Evolutionary conservation across 2,888 invertebrate genomes (phyloP).

Genomic region (Ypsolopha sequella): DNA sequence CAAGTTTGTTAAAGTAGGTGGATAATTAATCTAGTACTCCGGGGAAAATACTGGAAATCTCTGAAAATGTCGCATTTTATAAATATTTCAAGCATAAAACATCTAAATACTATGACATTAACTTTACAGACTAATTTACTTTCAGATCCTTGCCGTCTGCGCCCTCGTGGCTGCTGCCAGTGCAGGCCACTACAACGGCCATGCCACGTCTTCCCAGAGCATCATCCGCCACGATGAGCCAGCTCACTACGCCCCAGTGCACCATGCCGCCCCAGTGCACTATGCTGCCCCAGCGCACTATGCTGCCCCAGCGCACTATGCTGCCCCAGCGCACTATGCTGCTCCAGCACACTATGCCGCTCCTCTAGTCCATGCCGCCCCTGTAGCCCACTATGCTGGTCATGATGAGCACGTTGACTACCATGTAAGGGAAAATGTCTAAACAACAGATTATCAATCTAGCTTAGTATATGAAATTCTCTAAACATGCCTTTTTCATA

Average conservation of each 20-base stretch:
- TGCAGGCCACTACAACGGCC: slow-evolving; percentile 19
- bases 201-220: slow-evolving; percentile 49
- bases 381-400: slow-evolving; percentile 16
- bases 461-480: not conserved
- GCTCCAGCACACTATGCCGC: slow-evolving; percentile 17
- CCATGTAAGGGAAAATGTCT: slow-evolving; percentile 28
- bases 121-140: not conserved
- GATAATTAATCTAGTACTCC: too few species aligned
- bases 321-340: slow-evolving; percentile 15
- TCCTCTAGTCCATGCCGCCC: slow-evolving; percentile 20
- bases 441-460: too few species aligned
- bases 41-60: too few species aligned
- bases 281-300: slow-evolving; percentile 18
- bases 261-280: slow-evolving; percentile 12
- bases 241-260: slow-evolving; percentile 10
- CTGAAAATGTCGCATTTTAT: too few species aligned
- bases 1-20: too few species aligned
- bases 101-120: not conserved
- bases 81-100: not conserved
- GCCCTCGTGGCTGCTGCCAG: slow-evolving; percentile 47
- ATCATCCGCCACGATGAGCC: slow-evolving; percentile 42
- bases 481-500: too few species aligned
- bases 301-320: slow-evolving; percentile 10
- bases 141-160: slow-evolving; percentile 24
- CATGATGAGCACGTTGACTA: slow-evolving; percentile 10